Conservation (phyloP, 1,140 invertebrate species). For the Aradophagus sp. region DNA sequence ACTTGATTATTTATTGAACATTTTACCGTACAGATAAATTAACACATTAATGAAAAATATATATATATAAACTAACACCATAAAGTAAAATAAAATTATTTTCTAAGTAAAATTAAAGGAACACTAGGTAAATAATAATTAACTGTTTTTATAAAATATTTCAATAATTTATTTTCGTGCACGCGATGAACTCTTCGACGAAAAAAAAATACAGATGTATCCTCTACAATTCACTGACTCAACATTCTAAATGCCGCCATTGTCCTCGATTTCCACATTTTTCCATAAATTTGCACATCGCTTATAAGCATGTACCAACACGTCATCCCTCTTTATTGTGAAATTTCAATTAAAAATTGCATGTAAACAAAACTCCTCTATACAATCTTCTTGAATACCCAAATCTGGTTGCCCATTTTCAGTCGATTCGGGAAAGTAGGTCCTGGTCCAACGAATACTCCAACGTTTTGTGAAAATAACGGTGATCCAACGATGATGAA, state of each 20-base stretch:
- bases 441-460: too few species aligned
- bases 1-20: too few species aligned
- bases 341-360: constrained; percentile 11
- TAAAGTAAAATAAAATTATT: not conserved
- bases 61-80: too few species aligned
- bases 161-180: constrained; percentile 47
- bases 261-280: constrained; percentile 12
- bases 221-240: constrained; percentile 2
- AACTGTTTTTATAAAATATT: constrained; percentile 34
- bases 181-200: constrained; percentile 38
- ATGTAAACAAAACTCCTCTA: constrained; percentile 6
- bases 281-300: too few species aligned
- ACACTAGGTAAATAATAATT: constrained; percentile 28
- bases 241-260: constrained; percentile 14
- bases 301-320: too few species aligned
- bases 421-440: too few species aligned
- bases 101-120: constrained; percentile 4
- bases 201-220: constrained; percentile 33
- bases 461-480: not conserved
- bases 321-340: constrained; percentile 10
- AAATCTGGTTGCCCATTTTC: constrained; percentile 2
- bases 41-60: too few species aligned
- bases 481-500: constrained; percentile 4
- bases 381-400: not conserved
- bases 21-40: too few species aligned